Evolutionary conservation across 2,797 vertebrate species (phyloP), one percentile per base, ranked within the genome.

Genomic region (Cirrhinus molitorella): DNA sequence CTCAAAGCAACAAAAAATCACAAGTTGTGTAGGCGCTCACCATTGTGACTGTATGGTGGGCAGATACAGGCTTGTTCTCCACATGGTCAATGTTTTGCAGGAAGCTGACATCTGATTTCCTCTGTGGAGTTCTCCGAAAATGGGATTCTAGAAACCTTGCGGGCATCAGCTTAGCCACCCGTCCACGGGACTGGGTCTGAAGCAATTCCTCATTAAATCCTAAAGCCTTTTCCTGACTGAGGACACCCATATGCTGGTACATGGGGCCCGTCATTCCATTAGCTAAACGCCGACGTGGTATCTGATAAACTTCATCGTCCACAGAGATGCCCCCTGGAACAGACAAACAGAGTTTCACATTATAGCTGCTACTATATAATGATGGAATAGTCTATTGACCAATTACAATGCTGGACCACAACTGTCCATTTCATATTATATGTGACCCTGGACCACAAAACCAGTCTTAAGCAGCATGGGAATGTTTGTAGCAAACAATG

Each of bases 21-120:
- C 13, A 14, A 70, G 2, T 16, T 19, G 47, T 25, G 47, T 21
- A 74, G 66, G 16, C 3, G 91, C 94, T 92, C 90, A 95, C 95
- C 94, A 95, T 88, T 11, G 93, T 94, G 31, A 95, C 86, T 59
- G 94, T 90, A 61, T 93, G 92, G 19, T 84, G 91, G 9, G 91
- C 88, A 0, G 93, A 91, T 81, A 92, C 80, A 0, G 53, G 80
- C 0, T 79, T 83, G 63, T 90, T 92, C 75, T 94, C 90, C 61
- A 87, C 89, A 53, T 34, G 86, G 31, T 90, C 91, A 0, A 84
- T 87, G 8, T 59, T 87, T 0, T 90, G 90, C 85, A 92, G 80
- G 37, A 94, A 88, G 85, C 85, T 49, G 49, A 92, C 75, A 57
- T 77, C 87, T 14, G 61, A 80, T 3, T 59, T 88, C 4, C 83